Conservation (phyloP, 2,113 vertebrate species). For the Corydoras maculifer region DNA sequence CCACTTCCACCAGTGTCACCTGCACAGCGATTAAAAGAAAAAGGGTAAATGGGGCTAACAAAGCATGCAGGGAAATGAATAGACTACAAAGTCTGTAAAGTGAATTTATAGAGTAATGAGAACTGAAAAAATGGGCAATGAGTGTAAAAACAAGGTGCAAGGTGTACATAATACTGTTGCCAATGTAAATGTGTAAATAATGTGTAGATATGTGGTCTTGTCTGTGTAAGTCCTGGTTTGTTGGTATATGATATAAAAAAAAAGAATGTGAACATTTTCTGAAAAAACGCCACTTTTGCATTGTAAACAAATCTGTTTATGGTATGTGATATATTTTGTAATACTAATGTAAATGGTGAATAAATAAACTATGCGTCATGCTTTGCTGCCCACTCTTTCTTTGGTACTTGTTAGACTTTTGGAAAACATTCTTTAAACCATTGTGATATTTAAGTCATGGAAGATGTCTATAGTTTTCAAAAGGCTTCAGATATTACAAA, state of each 20-base stretch:
- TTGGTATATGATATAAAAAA: constrained; percentile 5
- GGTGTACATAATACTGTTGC: too few species aligned
- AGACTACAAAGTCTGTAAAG: not conserved
- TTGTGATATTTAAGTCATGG: constrained; percentile 23
- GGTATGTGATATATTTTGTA: constrained; percentile 36
- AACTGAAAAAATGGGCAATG: too few species aligned
- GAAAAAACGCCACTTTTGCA: constrained; percentile 16
- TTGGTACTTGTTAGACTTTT: not conserved
- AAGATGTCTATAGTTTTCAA: not conserved
- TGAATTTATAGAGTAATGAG: too few species aligned
- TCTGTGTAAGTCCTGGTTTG: constrained; percentile 8
- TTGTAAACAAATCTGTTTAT: constrained; percentile 23
- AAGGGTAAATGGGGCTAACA: too few species aligned
- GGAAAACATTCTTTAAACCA: too few species aligned
- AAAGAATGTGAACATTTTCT: constrained; percentile 14
- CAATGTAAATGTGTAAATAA: not conserved
- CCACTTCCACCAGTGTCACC: too few species aligned
- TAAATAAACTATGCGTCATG: constrained; percentile 32
- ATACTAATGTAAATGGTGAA: constrained; percentile 34
- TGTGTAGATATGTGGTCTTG: constrained; percentile 12
- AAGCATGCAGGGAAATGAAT: too few species aligned
- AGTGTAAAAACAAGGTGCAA: too few species aligned
- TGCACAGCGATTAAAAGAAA: too few species aligned
- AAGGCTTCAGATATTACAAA: constrained; percentile 8
- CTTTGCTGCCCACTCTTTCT: constrained; percentile 3